A percentile compares a stretch with the other conserved stretches of the same genome.
Evolutionary conservation across 2,113 vertebrate species (phyloP).

Genomic region (Grammomys surdaster): DNA sequence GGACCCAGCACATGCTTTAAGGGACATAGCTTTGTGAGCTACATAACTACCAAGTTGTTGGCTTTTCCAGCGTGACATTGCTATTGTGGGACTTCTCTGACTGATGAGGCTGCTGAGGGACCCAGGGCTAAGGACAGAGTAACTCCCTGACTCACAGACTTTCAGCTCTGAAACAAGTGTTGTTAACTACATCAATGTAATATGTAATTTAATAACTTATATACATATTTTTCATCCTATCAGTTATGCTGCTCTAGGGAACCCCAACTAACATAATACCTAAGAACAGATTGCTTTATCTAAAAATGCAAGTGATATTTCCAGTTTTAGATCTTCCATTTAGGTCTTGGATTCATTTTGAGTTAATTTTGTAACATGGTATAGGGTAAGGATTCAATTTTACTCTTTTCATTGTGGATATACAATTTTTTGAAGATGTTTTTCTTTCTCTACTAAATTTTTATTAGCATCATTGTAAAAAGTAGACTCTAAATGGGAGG

Average conservation of each 20-base stretch:
- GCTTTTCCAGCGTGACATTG: no score
- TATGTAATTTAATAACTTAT: neutral
- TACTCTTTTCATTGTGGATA: slow-evolving; percentile 24
- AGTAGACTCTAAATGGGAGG: neutral
- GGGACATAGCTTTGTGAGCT: no score
- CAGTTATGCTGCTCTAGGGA: neutral
- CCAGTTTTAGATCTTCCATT: neutral
- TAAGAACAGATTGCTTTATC: neutral
- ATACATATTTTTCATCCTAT: neutral
- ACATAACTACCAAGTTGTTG: neutral
- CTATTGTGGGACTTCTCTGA: neutral
- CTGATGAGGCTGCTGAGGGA: neutral
- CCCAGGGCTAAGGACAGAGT: neutral
- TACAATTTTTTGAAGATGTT: neutral
- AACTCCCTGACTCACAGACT: neutral
- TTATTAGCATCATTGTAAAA: neutral
- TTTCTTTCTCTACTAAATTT: neutral
- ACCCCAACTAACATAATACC: neutral
- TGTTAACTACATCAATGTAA: neutral
- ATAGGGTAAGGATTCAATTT: neutral
- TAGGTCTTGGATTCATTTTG: slow-evolving; percentile 7
- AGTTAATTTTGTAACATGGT: neutral
- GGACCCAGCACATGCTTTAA: neutral
- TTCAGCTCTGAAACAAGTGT: neutral
- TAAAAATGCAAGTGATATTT: neutral